phyloP scores from a whole-genome alignment of 2,113 vertebrate genomes.

The Polyodon spathula region DNA sequence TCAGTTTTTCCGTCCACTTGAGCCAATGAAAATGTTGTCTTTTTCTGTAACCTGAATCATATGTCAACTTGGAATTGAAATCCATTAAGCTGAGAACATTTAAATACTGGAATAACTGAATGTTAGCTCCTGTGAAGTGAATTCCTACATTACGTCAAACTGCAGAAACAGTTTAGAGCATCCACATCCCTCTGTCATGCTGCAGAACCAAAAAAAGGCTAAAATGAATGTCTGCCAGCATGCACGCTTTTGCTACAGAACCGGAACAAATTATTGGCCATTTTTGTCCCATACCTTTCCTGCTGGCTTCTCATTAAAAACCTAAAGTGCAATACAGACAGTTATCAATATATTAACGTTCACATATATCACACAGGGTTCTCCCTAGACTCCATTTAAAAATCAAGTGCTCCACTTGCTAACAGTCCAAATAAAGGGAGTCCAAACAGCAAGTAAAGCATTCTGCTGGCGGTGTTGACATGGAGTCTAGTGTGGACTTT shows the following conservation, averaged over 20 bases:
- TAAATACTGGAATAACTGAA: constrained; percentile 4
- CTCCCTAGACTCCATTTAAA: too few relatives aligned
- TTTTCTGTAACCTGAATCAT: too few relatives aligned
- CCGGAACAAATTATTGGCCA: constrained; percentile 26
- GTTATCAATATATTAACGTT: constrained; percentile 42
- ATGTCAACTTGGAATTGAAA: too few relatives aligned
- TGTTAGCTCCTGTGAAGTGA: background rate
- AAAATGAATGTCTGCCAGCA: constrained; percentile 39
- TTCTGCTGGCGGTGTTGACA: too few relatives aligned
- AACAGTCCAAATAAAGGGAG: too few relatives aligned
- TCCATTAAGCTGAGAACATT: background rate
- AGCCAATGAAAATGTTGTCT: background rate
- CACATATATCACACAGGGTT: constrained; percentile 36
- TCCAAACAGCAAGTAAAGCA: too few relatives aligned
- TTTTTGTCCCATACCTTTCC: constrained; percentile 81
- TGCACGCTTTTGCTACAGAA: constrained; percentile 22
- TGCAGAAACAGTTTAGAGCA: too few relatives aligned
- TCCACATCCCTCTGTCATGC: constrained; percentile 7
- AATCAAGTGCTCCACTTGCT: too few relatives aligned
- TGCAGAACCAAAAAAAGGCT: constrained; percentile 7
- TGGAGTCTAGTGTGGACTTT: too few relatives aligned
- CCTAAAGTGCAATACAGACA: constrained; percentile 75
- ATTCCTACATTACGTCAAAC: too few relatives aligned
- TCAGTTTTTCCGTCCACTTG: background rate
- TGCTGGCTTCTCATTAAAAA: constrained; percentile 82